A percentile compares a stretch with the other conserved stretches of the same genome.
phyloP scores from a whole-genome alignment of 2,113 vertebrate species.

The Myiozetetes cayanensis region DNA sequence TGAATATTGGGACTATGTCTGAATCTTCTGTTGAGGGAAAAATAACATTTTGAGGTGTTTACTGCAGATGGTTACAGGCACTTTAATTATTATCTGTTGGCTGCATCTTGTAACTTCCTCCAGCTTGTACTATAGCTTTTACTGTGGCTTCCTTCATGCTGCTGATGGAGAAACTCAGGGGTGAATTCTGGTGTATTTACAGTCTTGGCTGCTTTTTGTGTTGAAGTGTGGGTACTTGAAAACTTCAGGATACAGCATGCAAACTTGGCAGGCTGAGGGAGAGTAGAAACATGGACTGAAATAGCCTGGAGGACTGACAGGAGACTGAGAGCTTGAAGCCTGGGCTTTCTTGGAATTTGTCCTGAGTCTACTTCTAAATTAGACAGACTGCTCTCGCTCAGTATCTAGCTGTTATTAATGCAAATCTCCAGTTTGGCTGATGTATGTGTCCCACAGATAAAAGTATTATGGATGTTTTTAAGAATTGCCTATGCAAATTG shows the following conservation, averaged over 20 bases:
- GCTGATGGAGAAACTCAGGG: background rate
- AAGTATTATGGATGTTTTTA: background rate
- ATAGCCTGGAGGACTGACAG: background rate
- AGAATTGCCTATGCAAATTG: background rate
- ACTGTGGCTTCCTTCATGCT: background rate
- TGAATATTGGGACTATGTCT: background rate
- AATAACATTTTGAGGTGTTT: background rate
- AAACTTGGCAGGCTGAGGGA: background rate
- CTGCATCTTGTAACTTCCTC: background rate
- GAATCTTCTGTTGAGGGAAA: background rate
- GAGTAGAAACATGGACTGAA: background rate
- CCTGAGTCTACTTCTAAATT: background rate
- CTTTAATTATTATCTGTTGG: background rate
- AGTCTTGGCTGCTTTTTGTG: background rate
- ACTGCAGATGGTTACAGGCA: background rate
- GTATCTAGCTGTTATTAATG: background rate
- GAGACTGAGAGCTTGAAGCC: background rate
- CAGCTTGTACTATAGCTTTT: background rate
- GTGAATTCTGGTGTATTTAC: background rate
- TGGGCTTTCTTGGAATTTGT: background rate
- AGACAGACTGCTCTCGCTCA: background rate
- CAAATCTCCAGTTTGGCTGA: background rate
- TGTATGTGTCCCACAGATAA: background rate
- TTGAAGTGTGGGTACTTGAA: slow-evolving; percentile 1
- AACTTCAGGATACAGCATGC: background rate